Evolutionary conservation across 2,797 vertebrate genomes (phyloP).

Genomic region (Trichosurus vulpecula): DNA sequence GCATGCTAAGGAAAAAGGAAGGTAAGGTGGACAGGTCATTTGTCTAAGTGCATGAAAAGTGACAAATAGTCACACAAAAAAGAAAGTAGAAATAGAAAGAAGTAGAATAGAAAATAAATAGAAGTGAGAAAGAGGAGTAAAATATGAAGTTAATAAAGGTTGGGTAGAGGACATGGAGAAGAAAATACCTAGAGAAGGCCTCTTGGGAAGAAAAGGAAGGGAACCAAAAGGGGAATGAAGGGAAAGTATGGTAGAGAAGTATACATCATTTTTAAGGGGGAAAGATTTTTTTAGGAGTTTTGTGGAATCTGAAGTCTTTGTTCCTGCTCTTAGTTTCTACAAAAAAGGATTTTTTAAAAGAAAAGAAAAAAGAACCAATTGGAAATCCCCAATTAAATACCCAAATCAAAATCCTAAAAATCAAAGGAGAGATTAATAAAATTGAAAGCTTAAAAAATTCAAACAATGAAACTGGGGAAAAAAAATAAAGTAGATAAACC

Average conservation of each 20-base stretch:
- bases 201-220: constrained; percentile 53
- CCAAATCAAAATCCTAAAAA: no score
- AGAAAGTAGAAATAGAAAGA: constrained; percentile 38
- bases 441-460: no score
- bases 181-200: constrained; percentile 47
- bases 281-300: no score
- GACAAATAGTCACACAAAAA: constrained; percentile 40
- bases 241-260: constrained; percentile 68
- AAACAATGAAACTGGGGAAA: no score
- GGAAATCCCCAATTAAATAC: no score
- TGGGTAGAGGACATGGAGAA: constrained; percentile 20
- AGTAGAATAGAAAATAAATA: no score
- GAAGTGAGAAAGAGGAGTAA: no score
- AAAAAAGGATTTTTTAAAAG: constrained; percentile 59
- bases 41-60: constrained; percentile 10
- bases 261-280: constrained; percentile 73
- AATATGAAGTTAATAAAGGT: not conserved
- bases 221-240: constrained; percentile 34
- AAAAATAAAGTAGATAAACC: no score
- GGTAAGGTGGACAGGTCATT: constrained; percentile 30
- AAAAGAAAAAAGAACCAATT: constrained; percentile 10
- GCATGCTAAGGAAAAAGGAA: constrained; percentile 68
- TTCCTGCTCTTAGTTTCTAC: no score
- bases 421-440: no score
- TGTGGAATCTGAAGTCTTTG: no score